Evolutionary conservation across 2,797 vertebrate genomes (phyloP).

Genomic region (Sus cebifrons): DNA sequence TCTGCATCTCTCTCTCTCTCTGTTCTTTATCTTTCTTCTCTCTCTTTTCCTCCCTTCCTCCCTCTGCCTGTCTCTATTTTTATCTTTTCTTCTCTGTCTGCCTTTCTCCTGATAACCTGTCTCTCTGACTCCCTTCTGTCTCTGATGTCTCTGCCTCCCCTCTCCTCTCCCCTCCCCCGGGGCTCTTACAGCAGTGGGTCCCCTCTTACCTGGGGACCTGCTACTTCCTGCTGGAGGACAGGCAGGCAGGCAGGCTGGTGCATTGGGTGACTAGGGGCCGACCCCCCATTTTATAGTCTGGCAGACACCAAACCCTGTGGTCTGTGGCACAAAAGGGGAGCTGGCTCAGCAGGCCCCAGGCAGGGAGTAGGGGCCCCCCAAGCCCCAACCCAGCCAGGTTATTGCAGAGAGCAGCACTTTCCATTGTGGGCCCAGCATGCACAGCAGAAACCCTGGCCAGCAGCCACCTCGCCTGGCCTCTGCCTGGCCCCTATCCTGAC

Average conservation of each 20-base stretch:
- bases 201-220: slow-evolving; percentile 95
- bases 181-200: not conserved
- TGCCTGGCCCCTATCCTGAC: not conserved
- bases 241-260: slow-evolving; percentile 88
- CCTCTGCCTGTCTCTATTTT: not conserved
- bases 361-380: slow-evolving; percentile 85
- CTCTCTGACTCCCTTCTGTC: not conserved
- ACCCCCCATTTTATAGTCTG: slow-evolving; percentile 95
- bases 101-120: not conserved
- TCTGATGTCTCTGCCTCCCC: not conserved
- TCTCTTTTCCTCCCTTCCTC: not conserved
- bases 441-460: slow-evolving; percentile 92
- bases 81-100: not conserved
- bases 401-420: slow-evolving; percentile 93
- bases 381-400: slow-evolving; percentile 81
- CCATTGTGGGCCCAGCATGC: slow-evolving; percentile 86
- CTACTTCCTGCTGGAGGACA: slow-evolving; percentile 91
- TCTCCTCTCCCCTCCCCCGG: too few species aligned
- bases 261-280: slow-evolving; percentile 89
- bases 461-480: slow-evolving; percentile 65
- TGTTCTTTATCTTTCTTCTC: not conserved
- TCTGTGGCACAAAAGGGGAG: slow-evolving; percentile 93
- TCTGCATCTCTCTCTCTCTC: not conserved
- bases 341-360: slow-evolving; percentile 92
- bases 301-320: slow-evolving; percentile 91